A percentile compares a stretch with the other conserved stretches of the same genome.
These are phyloP conservation scores for Puntigrus tetrazona DNA, from an alignment of 2,113 vertebrate species.

Conservation along the genomic window DNA sequence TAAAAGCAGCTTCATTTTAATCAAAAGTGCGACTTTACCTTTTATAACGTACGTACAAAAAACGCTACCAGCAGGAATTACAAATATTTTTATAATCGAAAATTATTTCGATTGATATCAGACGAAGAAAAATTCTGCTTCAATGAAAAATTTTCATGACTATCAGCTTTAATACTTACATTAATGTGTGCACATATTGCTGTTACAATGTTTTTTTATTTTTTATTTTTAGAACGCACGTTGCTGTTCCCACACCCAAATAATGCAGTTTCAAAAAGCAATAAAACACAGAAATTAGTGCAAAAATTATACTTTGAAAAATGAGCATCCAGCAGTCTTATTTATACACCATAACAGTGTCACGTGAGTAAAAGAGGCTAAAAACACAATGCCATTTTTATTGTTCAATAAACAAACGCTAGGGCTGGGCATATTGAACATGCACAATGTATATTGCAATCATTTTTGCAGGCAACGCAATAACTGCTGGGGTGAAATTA, in stretches of 20 bases:
- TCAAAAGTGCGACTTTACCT: background rate
- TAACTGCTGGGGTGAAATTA: background rate
- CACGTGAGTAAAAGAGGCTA: background rate
- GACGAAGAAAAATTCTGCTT: no score
- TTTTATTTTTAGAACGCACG: no score
- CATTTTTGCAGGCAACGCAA: background rate
- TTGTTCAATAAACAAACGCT: background rate
- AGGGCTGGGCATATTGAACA: background rate
- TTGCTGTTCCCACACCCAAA: no score
- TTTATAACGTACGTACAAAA: no score
- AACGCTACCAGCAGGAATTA: no score
- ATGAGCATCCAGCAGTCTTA: slow-evolving; percentile 4
- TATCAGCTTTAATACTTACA: no score
- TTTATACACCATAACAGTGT: background rate
- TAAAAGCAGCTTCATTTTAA: background rate
- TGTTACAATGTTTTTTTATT: no score
- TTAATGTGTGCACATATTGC: no score
- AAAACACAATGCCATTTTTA: background rate
- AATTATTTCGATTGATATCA: no score
- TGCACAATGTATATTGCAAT: background rate
- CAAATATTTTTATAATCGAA: no score
- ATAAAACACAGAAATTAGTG: background rate
- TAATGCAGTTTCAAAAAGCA: no score
- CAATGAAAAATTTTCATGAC: no score
- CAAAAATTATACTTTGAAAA: background rate